phyloP scores from a whole-genome alignment of 1,140 invertebrate genomes.

The Trichonephila clavata region DNA sequence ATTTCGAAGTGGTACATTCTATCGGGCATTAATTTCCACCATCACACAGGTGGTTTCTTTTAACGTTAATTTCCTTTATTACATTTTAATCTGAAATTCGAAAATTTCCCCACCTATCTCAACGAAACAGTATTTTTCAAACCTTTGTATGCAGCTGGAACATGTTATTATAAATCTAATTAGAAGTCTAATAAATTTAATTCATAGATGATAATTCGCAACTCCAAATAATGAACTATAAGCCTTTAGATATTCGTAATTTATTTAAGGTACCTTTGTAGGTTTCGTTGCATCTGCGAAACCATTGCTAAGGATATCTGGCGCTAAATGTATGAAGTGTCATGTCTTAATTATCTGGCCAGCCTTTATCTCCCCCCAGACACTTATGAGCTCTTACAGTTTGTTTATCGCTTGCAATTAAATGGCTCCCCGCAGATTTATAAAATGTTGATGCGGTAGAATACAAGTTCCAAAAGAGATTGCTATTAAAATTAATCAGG shows the following conservation, averaged over 20 bases:
- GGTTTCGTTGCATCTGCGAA: not conserved
- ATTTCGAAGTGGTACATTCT: not conserved
- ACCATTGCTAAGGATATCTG: not conserved
- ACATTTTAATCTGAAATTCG: not conserved
- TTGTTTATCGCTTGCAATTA: not conserved
- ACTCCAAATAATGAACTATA: not conserved
- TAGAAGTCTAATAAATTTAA: not conserved
- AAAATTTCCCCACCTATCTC: not conserved
- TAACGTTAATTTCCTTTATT: not conserved
- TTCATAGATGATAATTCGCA: not conserved
- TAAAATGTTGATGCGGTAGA: not conserved
- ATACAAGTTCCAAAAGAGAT: not conserved
- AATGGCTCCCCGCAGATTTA: not conserved
- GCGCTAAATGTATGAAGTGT: not conserved
- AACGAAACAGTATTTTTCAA: not conserved
- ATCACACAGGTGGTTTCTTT: not conserved
- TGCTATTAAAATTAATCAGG: not conserved
- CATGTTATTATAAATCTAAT: not conserved
- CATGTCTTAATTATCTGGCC: not conserved
- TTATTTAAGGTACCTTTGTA: not conserved
- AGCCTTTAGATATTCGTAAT: conserved; percentile 14
- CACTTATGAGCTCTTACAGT: not conserved
- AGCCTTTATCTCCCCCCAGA: conserved; percentile 4
- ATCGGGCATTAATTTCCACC: not conserved
- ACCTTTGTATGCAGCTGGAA: not conserved